phyloP scores from a whole-genome alignment of 2,113 vertebrate genomes.

The Marmota flaviventris region DNA sequence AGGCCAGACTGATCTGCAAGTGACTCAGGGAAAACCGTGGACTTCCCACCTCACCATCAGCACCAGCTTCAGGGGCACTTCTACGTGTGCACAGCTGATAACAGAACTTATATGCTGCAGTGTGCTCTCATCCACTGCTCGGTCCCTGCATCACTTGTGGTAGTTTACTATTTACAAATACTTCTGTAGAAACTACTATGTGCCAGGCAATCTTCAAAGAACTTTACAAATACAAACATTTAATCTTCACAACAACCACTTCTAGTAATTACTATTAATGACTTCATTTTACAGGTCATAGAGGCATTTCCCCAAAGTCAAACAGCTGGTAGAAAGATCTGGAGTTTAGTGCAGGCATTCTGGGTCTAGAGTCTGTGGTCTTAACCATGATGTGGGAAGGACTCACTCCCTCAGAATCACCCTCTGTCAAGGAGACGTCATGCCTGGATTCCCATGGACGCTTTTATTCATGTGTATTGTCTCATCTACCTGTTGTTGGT shows the following conservation, averaged over 20 bases:
- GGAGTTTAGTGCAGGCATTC: neutral
- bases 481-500: neutral
- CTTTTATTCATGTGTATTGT: neutral
- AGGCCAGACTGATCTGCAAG: neutral
- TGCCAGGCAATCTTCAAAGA: neutral
- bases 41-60: neutral
- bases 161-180: neutral
- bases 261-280: neutral
- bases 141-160: neutral
- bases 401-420: neutral
- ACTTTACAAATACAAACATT: neutral
- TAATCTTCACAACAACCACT: neutral
- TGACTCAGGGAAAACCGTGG: neutral
- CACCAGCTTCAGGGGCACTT: neutral
- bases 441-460: neutral
- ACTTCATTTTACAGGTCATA: neutral
- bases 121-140: neutral
- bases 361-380: neutral
- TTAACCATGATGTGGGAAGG: neutral
- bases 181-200: neutral
- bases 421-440: neutral
- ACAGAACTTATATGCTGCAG: neutral
- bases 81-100: neutral
- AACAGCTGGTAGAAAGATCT: neutral
- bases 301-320: neutral